Conservation (phyloP, 2,888 invertebrate genomes). For the Synanthedon myopaeformis region DNA sequence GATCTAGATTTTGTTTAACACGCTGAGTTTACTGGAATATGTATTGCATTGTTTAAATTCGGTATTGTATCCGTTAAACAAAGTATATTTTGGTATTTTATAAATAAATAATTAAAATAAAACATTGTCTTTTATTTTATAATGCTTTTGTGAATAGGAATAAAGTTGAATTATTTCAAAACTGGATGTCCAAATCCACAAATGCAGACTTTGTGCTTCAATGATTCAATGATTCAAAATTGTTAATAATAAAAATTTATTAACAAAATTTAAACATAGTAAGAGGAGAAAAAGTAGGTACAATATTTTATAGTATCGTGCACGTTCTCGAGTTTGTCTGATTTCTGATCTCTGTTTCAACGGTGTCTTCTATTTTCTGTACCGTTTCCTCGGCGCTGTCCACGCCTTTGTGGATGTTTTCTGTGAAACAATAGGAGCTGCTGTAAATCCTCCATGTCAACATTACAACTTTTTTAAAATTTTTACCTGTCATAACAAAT, state of each 20-base stretch:
- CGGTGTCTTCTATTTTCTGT: slow-evolving; percentile 53
- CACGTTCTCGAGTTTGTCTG: slow-evolving; percentile 62
- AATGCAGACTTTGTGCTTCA: too few relatives aligned
- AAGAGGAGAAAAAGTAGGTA: slow-evolving; percentile 23
- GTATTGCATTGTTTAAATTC: slow-evolving; percentile 12
- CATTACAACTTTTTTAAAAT: too few relatives aligned
- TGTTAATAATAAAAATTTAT: slow-evolving; percentile 44
- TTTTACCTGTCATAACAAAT: too few relatives aligned
- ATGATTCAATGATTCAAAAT: neutral
- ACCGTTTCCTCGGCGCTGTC: slow-evolving; percentile 50
- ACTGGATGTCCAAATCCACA: too few relatives aligned
- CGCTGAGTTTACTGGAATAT: slow-evolving; percentile 1
- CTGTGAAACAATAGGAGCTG: slow-evolving; percentile 22
- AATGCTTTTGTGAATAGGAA: too few relatives aligned
- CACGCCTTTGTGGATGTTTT: slow-evolving; percentile 53
- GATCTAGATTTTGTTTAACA: slow-evolving; percentile 1
- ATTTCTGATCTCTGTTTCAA: slow-evolving; percentile 56
- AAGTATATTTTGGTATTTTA: slow-evolving; percentile 52
- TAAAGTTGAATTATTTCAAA: too few relatives aligned
- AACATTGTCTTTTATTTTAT: slow-evolving; percentile 6
- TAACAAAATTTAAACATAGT: slow-evolving; percentile 22
- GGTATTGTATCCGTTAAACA: slow-evolving; percentile 31
- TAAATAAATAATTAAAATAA: slow-evolving; percentile 36
- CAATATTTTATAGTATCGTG: slow-evolving; percentile 46
- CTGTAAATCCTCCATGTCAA: neutral